Evolutionary conservation across 2,888 invertebrate genomes (phyloP), one percentile per base, ranked within the genome.

Genomic region (Drosophila anomelani): DNA sequence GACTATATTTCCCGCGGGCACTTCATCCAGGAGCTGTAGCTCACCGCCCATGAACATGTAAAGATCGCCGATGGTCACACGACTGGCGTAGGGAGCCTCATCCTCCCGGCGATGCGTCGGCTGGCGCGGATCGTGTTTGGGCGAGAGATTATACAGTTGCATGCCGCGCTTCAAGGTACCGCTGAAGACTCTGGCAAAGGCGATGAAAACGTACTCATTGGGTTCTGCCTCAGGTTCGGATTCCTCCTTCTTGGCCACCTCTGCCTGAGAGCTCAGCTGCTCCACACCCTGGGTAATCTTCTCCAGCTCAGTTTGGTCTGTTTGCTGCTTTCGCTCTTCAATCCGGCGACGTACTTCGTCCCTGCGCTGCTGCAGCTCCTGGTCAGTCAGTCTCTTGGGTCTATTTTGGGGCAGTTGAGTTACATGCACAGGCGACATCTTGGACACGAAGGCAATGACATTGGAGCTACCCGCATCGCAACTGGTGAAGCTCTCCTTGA

Each of bases 11-110:
- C 99, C 99, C 47, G 98, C 97, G 4, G 96, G 95, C 1, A 97
- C 96, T 90, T 95, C 94, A 34, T 96, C 95, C 41, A 98, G 94
- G 0, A 93, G 91, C 91, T 97, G 96, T 61, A 99, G 92, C 87
- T 99, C 99, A 80, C 97, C 94, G 9, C 99, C 99, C 96, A 99
- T 97, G 70, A 99, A 94, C 80, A 98, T 93, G 90, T 97, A 99
- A 1, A 99, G 93, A 72, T 96, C 95, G 54, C 95, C 94, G 13
- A 99, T 94, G 3, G 90, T 93, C 0, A 92, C 92, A 53, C 86
- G 86, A 15, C 77, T 90, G 26, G 92, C 88, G 51, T 90, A 94
- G 91, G 91, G 91, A 0, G 92, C 92, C 26, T 89, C 75, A 1
- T 61, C 76, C 2, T 61, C 41, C 23, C 67, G 32, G 5, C 84